Evolutionary conservation across 2,113 vertebrate species (phyloP).

Genomic region (Phaethornis superciliosus): DNA sequence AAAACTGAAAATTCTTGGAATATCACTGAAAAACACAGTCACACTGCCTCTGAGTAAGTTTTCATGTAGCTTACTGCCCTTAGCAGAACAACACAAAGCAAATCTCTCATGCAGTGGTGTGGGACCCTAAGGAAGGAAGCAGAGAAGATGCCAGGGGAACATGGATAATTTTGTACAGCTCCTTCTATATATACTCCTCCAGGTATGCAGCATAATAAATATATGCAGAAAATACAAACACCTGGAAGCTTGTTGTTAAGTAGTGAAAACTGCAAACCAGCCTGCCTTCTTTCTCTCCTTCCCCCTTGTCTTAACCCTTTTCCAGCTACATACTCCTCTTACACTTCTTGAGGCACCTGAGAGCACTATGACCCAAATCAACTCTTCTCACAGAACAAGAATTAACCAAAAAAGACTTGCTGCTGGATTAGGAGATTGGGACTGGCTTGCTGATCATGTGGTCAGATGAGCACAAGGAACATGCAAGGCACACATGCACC

Average conservation of each 20-base stretch:
- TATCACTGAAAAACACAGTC: not conserved
- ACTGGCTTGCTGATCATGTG: not conserved
- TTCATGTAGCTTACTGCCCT: fast-evolving
- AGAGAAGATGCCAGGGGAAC: not conserved
- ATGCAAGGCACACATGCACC: not conserved
- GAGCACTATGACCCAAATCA: not conserved
- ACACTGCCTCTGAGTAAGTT: not conserved
- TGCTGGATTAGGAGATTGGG: not conserved
- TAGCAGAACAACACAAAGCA: not conserved
- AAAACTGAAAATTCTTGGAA: not conserved
- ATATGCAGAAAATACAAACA: not conserved
- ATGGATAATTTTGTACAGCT: not conserved
- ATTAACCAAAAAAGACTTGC: not conserved
- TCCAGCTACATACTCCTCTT: not conserved
- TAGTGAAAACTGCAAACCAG: not conserved
- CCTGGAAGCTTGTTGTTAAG: not conserved
- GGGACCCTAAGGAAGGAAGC: not conserved
- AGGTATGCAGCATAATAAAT: not conserved
- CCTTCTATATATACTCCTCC: not conserved
- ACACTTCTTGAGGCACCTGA: not conserved
- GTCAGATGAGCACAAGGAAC: not conserved
- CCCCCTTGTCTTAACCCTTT: not conserved
- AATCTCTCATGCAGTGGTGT: not conserved
- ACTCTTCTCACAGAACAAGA: not conserved
- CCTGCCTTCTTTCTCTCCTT: not conserved